Base-by-base conservation (phyloP, 2,888 invertebrate species). In the Molorchus minor region DNA sequence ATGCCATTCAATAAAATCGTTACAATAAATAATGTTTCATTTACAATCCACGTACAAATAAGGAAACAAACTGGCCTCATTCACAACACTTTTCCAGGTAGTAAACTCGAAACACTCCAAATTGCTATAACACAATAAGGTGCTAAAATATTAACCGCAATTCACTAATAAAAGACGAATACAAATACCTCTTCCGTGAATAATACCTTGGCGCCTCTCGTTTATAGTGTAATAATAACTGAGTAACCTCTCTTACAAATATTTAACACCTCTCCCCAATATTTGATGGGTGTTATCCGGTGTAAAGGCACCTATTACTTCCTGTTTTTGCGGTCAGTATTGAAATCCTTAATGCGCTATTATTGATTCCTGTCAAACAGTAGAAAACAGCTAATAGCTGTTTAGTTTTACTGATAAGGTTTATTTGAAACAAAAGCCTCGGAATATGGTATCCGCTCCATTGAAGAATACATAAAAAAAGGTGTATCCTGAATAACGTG, bases 261-360 rank as follows among this genome's bases (percentile, higher is more conserved):
- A 51, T 51, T 55, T 55, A 38, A 46, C 55, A 40, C 55, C 35
- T 46, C 33, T 29, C 30, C 40, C 44, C 54, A 54, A 55, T 55
- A 55, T 55, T 55, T 55, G 55, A 55, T 10, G 40, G 46, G 55
- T 30, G 38, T 46, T 55, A 55, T 55, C 55, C 55, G 55, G 55
- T 15, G 25, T 7, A 46, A 17, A 25, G 38, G 46, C 55, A 55
- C 55, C 55, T n/a, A n/a, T 46, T 36, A 40, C 44, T 55, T 55
- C 55, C 55, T 55, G 55, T 46, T 51, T 51, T 51, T n/a, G 17
- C 19, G 51, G 51, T 51, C 51, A 51, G 25, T 29, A 25, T 16
- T 29, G 16, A 7, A 29, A 44, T 29, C 44, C 20, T 20, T 51
- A 38, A 38, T 51, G 51, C 36, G 30, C 13, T 29, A 21, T 51